Conservation (phyloP, 2,113 vertebrate species). For the Ameiurus melas region DNA sequence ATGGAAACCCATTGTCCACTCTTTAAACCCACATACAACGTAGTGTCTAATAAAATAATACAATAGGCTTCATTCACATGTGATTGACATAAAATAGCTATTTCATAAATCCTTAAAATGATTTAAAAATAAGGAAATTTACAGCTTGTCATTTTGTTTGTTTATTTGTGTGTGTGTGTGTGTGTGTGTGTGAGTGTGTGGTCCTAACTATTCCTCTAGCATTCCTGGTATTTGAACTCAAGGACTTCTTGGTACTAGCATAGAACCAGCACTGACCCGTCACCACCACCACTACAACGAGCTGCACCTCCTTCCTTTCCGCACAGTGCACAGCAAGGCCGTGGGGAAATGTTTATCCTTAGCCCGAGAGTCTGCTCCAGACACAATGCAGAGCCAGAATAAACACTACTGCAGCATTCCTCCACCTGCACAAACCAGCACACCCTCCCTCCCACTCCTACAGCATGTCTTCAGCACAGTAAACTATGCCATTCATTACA, state of each 20-base stretch:
- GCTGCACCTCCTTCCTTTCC: neutral
- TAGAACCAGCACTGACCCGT: neutral
- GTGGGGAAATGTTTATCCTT: constrained; percentile 30
- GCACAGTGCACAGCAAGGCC: constrained; percentile 10
- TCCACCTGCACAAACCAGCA: constrained; percentile 48
- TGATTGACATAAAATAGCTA: neutral
- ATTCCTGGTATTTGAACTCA: neutral
- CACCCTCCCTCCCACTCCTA: constrained; percentile 23
- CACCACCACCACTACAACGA: neutral
- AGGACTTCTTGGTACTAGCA: neutral
- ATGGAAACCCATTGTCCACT: neutral
- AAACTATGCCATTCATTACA: constrained; percentile 36
- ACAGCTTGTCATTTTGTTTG: neutral
- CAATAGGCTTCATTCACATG: neutral
- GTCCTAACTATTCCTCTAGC: neutral
- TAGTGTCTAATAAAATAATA: neutral
- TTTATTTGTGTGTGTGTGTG: neutral
- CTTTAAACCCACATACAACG: neutral
- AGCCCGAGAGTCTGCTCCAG: constrained; percentile 33
- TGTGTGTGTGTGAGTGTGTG: neutral
- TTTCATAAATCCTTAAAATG: neutral
- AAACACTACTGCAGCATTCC: constrained; percentile 40
- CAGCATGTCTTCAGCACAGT: constrained; percentile 17
- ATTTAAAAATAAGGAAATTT: neutral
- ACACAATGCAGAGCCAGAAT: constrained; percentile 47